A percentile compares a stretch with the other conserved stretches of the same genome.
Evolutionary conservation across 2,113 vertebrate genomes (phyloP).

Genomic region (Oreochromis aureus): DNA sequence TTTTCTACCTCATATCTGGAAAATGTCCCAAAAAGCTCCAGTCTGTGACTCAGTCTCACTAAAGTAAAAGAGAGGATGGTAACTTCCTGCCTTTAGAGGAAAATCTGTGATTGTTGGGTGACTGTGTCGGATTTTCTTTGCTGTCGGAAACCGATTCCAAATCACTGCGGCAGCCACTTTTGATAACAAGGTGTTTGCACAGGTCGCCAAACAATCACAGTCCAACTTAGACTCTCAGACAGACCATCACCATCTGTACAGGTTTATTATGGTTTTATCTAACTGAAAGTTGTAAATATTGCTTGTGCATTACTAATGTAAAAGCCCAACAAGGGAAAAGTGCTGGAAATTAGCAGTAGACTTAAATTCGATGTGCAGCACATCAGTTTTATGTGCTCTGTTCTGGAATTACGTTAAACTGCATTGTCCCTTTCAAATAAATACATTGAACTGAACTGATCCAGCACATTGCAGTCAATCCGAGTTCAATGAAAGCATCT

Average conservation of each 20-base stretch:
- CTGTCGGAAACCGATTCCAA: accelerated
- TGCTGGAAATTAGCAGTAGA: not conserved
- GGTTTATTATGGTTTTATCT: not conserved
- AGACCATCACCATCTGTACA: not conserved
- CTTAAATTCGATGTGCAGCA: not conserved
- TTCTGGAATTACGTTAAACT: not conserved
- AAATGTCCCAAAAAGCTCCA: constrained; percentile 2
- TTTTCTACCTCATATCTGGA: constrained; percentile 18
- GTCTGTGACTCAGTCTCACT: not conserved
- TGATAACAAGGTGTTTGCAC: not conserved
- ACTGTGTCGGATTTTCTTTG: not conserved
- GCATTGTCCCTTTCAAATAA: not conserved
- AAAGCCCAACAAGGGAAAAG: not conserved
- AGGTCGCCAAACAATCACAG: not conserved
- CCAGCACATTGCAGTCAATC: not conserved
- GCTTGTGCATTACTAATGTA: not conserved
- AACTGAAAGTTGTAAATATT: not conserved
- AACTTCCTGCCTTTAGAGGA: not conserved
- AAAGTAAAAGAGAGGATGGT: not conserved
- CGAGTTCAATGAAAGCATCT: not conserved
- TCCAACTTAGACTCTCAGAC: not conserved
- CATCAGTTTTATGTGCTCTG: not conserved
- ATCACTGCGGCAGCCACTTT: not conserved
- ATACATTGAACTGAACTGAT: not conserved
- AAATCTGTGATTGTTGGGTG: not conserved